Conservation (phyloP, 2,888 invertebrate genomes). For the Dryobota labecula region DNA sequence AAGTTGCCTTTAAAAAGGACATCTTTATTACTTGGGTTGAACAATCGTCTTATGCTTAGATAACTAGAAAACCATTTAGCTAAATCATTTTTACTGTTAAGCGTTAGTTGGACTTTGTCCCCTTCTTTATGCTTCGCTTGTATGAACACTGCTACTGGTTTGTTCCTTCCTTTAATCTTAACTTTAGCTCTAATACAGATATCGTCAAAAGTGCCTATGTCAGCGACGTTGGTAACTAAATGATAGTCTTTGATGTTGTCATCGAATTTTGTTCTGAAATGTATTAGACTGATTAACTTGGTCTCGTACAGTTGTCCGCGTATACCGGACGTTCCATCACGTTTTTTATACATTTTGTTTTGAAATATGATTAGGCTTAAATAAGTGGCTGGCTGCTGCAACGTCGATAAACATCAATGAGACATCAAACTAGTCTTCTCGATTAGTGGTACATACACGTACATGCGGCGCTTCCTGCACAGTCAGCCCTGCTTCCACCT, state of each 20-base stretch:
- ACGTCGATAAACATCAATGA: background rate
- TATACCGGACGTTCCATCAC: conserved; percentile 47
- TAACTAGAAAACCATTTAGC: conserved; percentile 52
- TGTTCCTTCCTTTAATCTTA: conserved; percentile 26
- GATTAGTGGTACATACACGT: no score
- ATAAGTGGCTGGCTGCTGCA: no score
- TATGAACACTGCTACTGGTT: conserved; percentile 44
- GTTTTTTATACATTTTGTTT: conserved; percentile 13
- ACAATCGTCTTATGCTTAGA: conserved; percentile 37
- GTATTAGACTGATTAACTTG: conserved; percentile 57
- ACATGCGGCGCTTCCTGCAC: no score
- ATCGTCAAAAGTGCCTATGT: conserved; percentile 60
- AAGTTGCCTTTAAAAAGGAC: conserved; percentile 41
- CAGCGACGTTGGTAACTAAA: conserved; percentile 58
- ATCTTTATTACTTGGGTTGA: conserved; percentile 27
- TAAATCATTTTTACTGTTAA: conserved; percentile 41
- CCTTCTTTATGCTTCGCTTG: conserved; percentile 60
- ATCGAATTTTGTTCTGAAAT: conserved; percentile 50
- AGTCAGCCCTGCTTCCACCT: background rate
- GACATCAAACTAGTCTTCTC: background rate
- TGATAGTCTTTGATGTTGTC: conserved; percentile 42
- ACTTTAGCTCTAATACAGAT: conserved; percentile 53
- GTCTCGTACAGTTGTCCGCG: conserved; percentile 59
- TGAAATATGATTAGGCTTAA: background rate
- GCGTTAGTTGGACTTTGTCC: conserved; percentile 13